Evolutionary conservation across 2,113 vertebrate genomes (phyloP).

Genomic region (Aix galericulata): DNA sequence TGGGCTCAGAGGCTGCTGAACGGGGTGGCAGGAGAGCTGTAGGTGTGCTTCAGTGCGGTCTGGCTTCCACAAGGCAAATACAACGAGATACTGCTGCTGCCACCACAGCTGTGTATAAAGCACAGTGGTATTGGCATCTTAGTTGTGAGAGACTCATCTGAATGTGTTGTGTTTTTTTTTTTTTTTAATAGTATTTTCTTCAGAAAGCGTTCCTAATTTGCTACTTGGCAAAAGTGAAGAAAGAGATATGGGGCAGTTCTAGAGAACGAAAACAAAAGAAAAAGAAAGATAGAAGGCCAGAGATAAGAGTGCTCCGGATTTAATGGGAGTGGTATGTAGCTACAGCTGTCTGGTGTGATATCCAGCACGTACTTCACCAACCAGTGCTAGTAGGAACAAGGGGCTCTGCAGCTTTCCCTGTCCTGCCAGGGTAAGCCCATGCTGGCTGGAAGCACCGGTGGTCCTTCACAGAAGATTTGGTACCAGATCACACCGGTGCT

Average conservation of each 20-base stretch:
- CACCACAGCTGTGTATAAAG: background rate
- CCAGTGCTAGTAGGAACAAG: background rate
- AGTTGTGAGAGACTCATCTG: background rate
- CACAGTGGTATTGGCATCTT: background rate
- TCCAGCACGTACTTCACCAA: background rate
- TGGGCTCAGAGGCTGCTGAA: background rate
- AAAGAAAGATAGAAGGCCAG: background rate
- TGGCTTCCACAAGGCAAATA: slow-evolving; percentile 31
- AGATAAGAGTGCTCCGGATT: background rate
- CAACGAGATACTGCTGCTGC: background rate
- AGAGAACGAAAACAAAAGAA: background rate
- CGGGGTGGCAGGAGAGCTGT: background rate
- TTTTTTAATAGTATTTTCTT: background rate
- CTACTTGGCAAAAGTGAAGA: background rate
- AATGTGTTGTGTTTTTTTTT: background rate
- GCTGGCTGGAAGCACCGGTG: background rate
- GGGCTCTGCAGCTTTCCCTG: background rate
- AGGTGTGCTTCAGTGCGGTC: background rate
- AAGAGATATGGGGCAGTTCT: background rate
- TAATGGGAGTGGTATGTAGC: background rate
- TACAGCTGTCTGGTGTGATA: background rate
- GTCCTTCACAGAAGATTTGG: background rate
- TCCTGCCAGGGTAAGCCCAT: background rate
- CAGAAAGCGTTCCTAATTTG: background rate
- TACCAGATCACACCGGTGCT: background rate